phyloP scores from a whole-genome alignment of 2,113 vertebrate species.

The Nicator chloris region DNA sequence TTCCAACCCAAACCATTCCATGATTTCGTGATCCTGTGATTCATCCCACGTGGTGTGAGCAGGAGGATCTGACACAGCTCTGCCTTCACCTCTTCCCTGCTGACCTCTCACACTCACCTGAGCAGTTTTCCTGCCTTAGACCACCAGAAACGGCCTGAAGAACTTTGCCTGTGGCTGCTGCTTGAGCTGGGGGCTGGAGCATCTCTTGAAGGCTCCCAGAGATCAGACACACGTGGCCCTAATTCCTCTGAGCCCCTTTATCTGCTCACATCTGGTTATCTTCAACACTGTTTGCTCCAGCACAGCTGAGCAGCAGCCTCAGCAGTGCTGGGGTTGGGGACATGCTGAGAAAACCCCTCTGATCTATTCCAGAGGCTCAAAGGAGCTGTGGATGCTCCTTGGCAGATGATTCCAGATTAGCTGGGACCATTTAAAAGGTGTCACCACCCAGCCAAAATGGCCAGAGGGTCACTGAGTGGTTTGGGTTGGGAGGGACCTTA shows the following conservation, averaged over 20 bases:
- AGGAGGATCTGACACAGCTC: not conserved
- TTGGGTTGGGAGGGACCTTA: not conserved
- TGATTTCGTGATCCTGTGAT: not conserved
- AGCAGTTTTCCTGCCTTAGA: not conserved
- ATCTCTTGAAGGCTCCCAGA: not conserved
- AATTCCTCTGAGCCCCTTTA: not conserved
- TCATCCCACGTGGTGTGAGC: not conserved
- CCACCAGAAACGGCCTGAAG: not conserved
- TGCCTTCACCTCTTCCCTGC: not conserved
- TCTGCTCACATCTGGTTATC: constrained; percentile 48
- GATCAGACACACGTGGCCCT: not conserved
- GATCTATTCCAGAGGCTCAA: not conserved
- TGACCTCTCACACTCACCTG: not conserved
- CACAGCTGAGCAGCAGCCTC: not conserved
- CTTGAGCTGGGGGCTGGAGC: not conserved
- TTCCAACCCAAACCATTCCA: not conserved
- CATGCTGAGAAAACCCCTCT: not conserved
- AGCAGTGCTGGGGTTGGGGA: not conserved
- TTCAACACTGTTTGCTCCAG: not conserved
- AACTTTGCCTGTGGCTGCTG: not conserved
- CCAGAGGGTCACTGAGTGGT: not conserved
- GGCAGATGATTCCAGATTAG: not conserved
- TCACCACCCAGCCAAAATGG: not conserved
- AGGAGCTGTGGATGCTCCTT: not conserved
- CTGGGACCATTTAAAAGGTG: not conserved